A percentile compares a stretch with the other conserved stretches of the same genome.
Conservation (phyloP, 2,113 vertebrate genomes). For the Entosphenus tridentatus region DNA sequence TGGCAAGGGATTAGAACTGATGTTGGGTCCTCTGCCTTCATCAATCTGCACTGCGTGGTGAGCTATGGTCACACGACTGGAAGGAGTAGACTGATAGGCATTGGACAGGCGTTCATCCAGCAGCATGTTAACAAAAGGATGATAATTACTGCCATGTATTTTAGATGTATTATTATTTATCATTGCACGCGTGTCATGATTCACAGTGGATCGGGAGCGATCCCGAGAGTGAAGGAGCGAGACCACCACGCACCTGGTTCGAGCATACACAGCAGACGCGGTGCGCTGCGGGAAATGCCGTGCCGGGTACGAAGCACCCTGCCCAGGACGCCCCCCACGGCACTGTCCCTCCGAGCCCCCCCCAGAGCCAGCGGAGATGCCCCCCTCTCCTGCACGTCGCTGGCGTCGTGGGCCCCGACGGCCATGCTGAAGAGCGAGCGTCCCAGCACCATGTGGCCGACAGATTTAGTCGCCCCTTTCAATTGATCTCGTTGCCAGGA, state of each 20-base stretch:
- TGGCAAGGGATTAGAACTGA: no score
- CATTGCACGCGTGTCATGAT: neutral
- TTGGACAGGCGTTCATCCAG: neutral
- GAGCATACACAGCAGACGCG: conserved; percentile 73
- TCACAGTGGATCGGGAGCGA: neutral
- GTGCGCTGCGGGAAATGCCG: conserved; percentile 72
- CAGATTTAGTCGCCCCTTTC: neutral
- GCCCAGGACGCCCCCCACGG: conserved; percentile 50
- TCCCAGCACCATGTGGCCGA: neutral
- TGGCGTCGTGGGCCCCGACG: neutral
- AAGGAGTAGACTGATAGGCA: neutral
- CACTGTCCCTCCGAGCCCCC: conserved; percentile 35
- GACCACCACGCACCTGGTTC: conserved; percentile 50
- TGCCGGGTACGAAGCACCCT: conserved; percentile 77
- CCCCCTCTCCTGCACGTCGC: conserved; percentile 9
- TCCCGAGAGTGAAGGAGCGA: neutral
- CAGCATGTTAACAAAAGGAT: neutral
- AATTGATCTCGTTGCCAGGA: neutral
- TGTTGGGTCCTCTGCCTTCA: no score
- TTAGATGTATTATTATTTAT: neutral
- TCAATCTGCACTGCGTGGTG: no score
- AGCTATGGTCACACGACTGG: neutral
- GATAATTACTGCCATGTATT: neutral
- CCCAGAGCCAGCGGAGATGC: conserved; percentile 42
- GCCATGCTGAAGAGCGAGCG: no score